phyloP scores from a whole-genome alignment of 2,888 invertebrate species.

The Drosophila birchii region DNA sequence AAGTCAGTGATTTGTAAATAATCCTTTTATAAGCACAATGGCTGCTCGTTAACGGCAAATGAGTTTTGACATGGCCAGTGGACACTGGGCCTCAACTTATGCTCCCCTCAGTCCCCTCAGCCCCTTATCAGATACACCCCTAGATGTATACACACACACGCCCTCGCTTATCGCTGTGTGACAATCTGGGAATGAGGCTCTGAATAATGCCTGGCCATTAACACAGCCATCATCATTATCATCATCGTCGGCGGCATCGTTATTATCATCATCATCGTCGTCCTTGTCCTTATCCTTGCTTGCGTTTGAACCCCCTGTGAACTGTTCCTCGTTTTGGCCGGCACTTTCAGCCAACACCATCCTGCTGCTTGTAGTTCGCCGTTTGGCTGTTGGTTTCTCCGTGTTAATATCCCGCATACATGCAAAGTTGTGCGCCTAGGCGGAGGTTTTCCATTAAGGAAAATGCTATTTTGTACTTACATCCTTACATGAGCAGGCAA shows the following conservation, averaged over 20 bases:
- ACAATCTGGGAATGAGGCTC: slow-evolving; percentile 74
- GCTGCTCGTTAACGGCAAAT: slow-evolving; percentile 82
- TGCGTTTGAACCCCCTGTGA: slow-evolving; percentile 23
- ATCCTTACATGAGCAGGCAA: slow-evolving; percentile 40
- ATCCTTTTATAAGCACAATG: slow-evolving; percentile 83
- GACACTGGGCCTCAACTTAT: slow-evolving; percentile 44
- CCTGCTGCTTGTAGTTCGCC: slow-evolving; percentile 29
- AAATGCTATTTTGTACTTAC: slow-evolving; percentile 74
- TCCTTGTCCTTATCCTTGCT: slow-evolving; percentile 50
- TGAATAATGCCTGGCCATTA: slow-evolving; percentile 78
- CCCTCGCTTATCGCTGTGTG: slow-evolving; percentile 62
- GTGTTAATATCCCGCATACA: slow-evolving; percentile 75
- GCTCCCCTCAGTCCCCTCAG: background rate
- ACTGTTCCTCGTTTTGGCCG: slow-evolving; percentile 28
- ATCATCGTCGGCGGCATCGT: slow-evolving; percentile 15
- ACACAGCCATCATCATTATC: slow-evolving; percentile 60
- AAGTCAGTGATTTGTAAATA: slow-evolving; percentile 84
- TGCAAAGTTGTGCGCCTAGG: slow-evolving; percentile 67
- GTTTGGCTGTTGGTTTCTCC: slow-evolving; percentile 66
- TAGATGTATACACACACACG: slow-evolving; percentile 13
- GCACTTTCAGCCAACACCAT: slow-evolving; percentile 73
- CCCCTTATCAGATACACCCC: slow-evolving; percentile 26
- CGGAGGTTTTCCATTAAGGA: slow-evolving; percentile 62
- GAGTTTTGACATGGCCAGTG: slow-evolving; percentile 78
- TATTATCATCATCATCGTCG: slow-evolving; percentile 13